These are phyloP conservation scores for Cuniculus paca DNA, from an alignment of 2,797 vertebrate genomes.

Conservation along the genomic window DNA sequence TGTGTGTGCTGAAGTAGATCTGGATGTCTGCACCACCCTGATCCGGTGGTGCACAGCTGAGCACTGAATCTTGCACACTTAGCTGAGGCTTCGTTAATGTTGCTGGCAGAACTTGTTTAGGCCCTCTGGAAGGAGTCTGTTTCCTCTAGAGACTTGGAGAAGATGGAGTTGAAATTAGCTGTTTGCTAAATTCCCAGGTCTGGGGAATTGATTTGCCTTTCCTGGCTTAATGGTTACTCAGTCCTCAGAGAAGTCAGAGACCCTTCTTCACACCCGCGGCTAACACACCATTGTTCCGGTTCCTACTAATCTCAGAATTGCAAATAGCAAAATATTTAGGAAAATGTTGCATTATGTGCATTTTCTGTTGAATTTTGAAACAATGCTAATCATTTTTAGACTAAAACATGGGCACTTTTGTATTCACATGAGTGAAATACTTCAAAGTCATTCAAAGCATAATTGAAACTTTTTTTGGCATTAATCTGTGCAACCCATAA, in stretches of 20 bases:
- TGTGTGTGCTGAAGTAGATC: background rate
- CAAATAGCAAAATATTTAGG: constrained; percentile 11
- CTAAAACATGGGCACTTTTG: constrained; percentile 42
- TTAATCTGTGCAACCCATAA: constrained; percentile 36
- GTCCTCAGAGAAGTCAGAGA: background rate
- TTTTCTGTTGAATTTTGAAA: constrained; percentile 38
- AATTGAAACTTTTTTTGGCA: constrained; percentile 23
- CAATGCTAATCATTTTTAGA: background rate
- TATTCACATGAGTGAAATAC: constrained; percentile 10
- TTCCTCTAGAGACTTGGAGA: constrained; percentile 19
- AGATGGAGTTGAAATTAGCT: constrained; percentile 24
- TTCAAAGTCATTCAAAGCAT: constrained; percentile 42
- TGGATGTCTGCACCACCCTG: background rate
- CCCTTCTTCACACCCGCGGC: constrained; percentile 37
- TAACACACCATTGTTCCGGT: background rate
- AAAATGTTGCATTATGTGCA: background rate
- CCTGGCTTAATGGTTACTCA: background rate
- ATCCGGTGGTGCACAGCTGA: background rate
- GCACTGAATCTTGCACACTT: background rate
- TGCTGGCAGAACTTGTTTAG: constrained; percentile 27
- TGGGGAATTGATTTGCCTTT: background rate
- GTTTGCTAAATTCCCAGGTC: background rate
- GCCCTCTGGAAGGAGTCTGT: background rate
- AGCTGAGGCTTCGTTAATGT: background rate
- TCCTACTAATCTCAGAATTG: constrained; percentile 25